Base-by-base conservation (phyloP, 2,888 invertebrate genomes). In the Volucella inanis region DNA sequence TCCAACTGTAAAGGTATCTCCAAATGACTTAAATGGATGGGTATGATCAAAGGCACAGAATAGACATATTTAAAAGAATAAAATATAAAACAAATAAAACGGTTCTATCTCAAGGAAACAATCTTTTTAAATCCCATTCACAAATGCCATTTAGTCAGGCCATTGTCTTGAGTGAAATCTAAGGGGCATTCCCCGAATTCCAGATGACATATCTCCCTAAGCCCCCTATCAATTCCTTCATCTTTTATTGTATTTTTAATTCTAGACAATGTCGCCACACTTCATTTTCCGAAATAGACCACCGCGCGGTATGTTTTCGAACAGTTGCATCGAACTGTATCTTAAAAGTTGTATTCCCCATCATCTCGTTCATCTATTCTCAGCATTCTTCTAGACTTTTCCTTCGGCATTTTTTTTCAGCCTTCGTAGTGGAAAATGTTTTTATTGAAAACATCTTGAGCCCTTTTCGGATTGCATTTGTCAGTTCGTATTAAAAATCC, bases 391-490 rank as follows among this genome's bases (percentile, higher is more conserved):
- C 31, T 31, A 31, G 31, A 31, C 31, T 31, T n/a, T 49, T 50
- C 14, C 70, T 14, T 62, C n/a, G 11, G 8, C 10, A 62, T 47
- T 22, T 57, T 50, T 14, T 31, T 72, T n/a, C n/a, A n/a, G 62
- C 72, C 67, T 62, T 57, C 9, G 52, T 9, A 64, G 50, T n/a
- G 49, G 15, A 39, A 55, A 71, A 57, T 72, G 67, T 76, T 85
- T 81, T 85, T 81, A 85, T 81, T 81, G 62, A 81, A 85, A 85
- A 80, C 85, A 85, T 76, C 80, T 85, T 80, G 85, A 81, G 75
- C 81, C 85, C 80, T 81, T 85, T 82, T 77, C 15, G 74, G 49
- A 72, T 77, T 22, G 62, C 71, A 70, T 43, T 57, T 72, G 81
- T 85, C 85, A 77, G 71, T 57, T 59, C 72, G 72, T 72, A 85